phyloP scores from a whole-genome alignment of 2,888 invertebrate genomes.

The Drosophila macrospina region DNA sequence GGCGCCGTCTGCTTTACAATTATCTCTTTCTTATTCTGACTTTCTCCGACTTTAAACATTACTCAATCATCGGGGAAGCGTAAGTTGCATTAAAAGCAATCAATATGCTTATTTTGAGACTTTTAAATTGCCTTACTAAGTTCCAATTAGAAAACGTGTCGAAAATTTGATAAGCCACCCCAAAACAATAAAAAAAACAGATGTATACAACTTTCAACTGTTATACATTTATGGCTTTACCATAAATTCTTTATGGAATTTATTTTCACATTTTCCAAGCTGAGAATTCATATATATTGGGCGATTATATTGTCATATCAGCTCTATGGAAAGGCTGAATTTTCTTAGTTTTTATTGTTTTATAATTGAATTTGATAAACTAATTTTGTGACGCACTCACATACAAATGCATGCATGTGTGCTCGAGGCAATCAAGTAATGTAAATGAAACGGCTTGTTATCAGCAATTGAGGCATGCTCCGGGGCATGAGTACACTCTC shows the following conservation, averaged over 20 bases:
- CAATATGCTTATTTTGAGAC: constrained; percentile 40
- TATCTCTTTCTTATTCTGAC: constrained; percentile 5
- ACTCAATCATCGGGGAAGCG: constrained; percentile 19
- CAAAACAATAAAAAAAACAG: constrained; percentile 49
- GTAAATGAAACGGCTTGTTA: constrained; percentile 41
- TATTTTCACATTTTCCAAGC: constrained; percentile 22
- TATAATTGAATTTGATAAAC: constrained; percentile 67
- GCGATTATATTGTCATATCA: constrained; percentile 49
- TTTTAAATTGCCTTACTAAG: constrained; percentile 27
- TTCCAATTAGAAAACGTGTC: constrained; percentile 1
- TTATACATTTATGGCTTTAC: constrained; percentile 59
- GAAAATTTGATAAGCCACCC: not conserved
- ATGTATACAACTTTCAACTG: constrained; percentile 33
- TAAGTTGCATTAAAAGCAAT: constrained; percentile 33
- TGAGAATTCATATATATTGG: constrained; percentile 48
- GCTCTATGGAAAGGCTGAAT: constrained; percentile 16
- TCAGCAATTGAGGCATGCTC: not conserved
- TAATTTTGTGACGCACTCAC: constrained; percentile 50
- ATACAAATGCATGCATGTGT: constrained; percentile 1
- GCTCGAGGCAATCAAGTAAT: constrained; percentile 19
- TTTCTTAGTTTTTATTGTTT: constrained; percentile 54
- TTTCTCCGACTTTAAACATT: constrained; percentile 16
- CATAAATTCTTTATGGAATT: constrained; percentile 57
- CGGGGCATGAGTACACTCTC: constrained; percentile 40
- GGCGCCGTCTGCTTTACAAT: not conserved